Conservation (phyloP, 2,888 invertebrate genomes). For the Archips xylosteana region DNA sequence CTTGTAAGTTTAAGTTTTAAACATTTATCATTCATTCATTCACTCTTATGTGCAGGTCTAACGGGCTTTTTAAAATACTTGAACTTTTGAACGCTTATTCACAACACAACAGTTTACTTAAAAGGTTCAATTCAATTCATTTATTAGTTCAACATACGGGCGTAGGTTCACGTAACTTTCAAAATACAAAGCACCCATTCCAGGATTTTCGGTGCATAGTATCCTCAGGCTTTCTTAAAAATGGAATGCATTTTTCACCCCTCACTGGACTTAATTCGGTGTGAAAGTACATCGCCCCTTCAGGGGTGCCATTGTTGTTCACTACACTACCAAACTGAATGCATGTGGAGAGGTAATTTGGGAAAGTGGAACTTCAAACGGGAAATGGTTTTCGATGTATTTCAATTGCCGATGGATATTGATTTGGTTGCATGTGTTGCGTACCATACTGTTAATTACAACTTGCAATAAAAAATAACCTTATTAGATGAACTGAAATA, state of each 20-base stretch:
- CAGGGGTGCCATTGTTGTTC: slow-evolving; percentile 12
- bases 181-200: not conserved
- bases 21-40: too few species aligned
- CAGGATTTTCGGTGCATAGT: not conserved
- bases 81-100: too few species aligned
- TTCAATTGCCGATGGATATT: slow-evolving; percentile 5
- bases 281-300: slow-evolving; percentile 25
- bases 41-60: too few species aligned
- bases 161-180: too few species aligned
- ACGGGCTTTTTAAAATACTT: too few species aligned
- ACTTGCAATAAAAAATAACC: not conserved
- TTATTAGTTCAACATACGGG: too few species aligned
- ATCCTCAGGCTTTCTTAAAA: not conserved
- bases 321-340: slow-evolving; percentile 21
- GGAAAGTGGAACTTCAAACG: slow-evolving; percentile 12
- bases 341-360: slow-evolving; percentile 10
- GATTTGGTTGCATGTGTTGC: not conserved
- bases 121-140: too few species aligned
- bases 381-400: slow-evolving; percentile 5
- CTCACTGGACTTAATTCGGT: slow-evolving; percentile 37
- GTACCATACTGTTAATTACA: too few species aligned
- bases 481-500: too few species aligned
- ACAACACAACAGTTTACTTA: too few species aligned
- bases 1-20: too few species aligned
- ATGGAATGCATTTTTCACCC: slow-evolving; percentile 24